These are phyloP conservation scores for Gymnothorax javanicus DNA, from an alignment of 2,797 vertebrate species.

Conservation along the genomic window DNA sequence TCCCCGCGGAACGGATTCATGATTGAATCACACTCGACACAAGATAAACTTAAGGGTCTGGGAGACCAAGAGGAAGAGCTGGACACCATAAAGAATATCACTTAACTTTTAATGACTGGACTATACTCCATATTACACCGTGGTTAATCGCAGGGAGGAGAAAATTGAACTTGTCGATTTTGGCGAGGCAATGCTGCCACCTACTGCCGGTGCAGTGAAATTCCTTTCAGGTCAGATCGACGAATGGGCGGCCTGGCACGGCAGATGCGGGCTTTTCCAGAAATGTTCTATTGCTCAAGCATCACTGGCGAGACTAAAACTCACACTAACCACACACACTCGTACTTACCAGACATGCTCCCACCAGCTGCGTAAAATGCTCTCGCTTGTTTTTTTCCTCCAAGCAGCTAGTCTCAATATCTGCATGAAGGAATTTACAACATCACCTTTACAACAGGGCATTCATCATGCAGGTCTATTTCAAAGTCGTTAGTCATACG, in stretches of 20 bases:
- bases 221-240: not conserved
- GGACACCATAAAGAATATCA: slow-evolving; percentile 30
- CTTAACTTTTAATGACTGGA: slow-evolving; percentile 41
- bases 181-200: slow-evolving; percentile 49
- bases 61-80: slow-evolving; percentile 31
- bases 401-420: slow-evolving; percentile 95
- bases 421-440: slow-evolving; percentile 61
- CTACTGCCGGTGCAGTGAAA: slow-evolving; percentile 36
- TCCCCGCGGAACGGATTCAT: slow-evolving; percentile 44
- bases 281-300: slow-evolving; percentile 24
- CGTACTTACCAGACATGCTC: slow-evolving; percentile 97
- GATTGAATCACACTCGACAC: slow-evolving; percentile 43
- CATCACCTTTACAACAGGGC: not conserved
- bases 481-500: not conserved
- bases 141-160: not conserved
- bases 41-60: slow-evolving; percentile 47
- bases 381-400: slow-evolving; percentile 98
- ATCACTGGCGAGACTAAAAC: not conserved
- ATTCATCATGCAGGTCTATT: not conserved
- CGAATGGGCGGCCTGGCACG: not conserved
- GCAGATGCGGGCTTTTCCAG: not conserved
- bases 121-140: slow-evolving; percentile 17
- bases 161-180: not conserved
- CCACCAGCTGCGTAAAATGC: slow-evolving; percentile 93
- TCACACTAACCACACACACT: slow-evolving; percentile 90